Conservation (phyloP, 1,140 invertebrate genomes). For the Aphelinus certus region DNA sequence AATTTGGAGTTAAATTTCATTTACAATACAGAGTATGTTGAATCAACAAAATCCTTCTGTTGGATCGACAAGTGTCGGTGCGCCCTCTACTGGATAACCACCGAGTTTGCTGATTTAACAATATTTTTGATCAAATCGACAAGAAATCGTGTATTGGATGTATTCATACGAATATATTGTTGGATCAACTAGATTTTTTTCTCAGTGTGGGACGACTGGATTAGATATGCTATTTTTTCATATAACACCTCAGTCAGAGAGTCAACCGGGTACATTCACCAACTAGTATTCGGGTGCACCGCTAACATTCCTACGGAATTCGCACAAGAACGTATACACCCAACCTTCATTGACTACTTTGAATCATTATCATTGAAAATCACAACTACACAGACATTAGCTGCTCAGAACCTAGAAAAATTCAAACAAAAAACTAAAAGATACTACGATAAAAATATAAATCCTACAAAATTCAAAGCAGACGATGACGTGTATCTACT, state of each 20-base stretch:
- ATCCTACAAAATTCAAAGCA: slow-evolving; percentile 24
- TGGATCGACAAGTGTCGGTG: too few species aligned
- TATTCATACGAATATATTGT: too few species aligned
- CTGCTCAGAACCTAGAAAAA: slow-evolving; percentile 28
- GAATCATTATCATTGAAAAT: slow-evolving; percentile 22
- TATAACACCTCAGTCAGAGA: slow-evolving; percentile 44
- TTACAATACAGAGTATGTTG: too few species aligned
- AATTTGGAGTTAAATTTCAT: too few species aligned
- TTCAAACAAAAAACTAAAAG: slow-evolving; percentile 38
- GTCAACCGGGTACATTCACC: slow-evolving; percentile 46
- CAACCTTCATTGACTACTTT: slow-evolving; percentile 39
- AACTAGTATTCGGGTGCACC: slow-evolving; percentile 50
- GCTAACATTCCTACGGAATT: slow-evolving; percentile 30
- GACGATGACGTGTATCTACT: slow-evolving; percentile 31
- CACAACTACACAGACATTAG: slow-evolving; percentile 25
- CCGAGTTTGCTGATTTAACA: too few species aligned
- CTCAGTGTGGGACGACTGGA: slow-evolving; percentile 54
- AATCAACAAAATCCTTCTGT: too few species aligned
- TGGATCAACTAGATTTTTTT: too few species aligned
- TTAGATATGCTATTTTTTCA: slow-evolving; percentile 43
- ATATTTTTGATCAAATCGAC: too few species aligned
- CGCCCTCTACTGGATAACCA: too few species aligned
- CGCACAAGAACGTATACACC: not conserved
- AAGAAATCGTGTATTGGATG: too few species aligned
- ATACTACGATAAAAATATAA: slow-evolving; percentile 39